Evolutionary conservation across 2,113 vertebrate species (phyloP).

Genomic region (Mormyrus lacerda): DNA sequence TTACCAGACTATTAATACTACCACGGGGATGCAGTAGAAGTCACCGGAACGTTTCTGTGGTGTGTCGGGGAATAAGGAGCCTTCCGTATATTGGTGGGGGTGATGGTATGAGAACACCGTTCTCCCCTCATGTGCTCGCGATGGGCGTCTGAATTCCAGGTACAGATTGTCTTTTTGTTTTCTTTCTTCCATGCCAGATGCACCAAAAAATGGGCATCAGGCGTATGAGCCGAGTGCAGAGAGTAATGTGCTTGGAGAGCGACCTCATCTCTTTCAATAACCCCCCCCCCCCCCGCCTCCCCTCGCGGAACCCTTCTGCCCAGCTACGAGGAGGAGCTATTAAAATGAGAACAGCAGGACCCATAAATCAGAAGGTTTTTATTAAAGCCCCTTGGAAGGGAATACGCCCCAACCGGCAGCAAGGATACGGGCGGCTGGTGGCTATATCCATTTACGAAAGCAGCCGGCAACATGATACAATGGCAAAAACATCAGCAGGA

Average conservation of each 20-base stretch:
- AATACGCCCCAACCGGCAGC: neutral
- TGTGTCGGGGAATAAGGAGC: neutral
- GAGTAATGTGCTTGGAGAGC: neutral
- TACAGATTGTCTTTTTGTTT: neutral
- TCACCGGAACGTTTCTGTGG: neutral
- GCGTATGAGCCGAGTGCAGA: neutral
- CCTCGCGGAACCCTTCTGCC: slow-evolving; percentile 5
- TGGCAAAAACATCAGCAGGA: neutral
- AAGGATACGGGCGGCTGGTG: slow-evolving; percentile 1
- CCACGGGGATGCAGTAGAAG: neutral
- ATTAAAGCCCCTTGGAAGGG: slow-evolving; percentile 33
- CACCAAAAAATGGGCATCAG: neutral
- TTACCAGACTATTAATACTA: neutral
- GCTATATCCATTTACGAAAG: slow-evolving; percentile 3
- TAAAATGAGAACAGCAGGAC: slow-evolving; percentile 16
- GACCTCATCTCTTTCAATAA: slow-evolving; percentile 30
- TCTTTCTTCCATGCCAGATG: neutral
- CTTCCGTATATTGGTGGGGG: neutral
- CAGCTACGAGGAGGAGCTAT: slow-evolving; percentile 27
- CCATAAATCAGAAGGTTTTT: slow-evolving; percentile 38
- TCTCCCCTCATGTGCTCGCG: neutral
- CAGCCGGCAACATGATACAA: neutral
- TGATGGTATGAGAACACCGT: neutral
- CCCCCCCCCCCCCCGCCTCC: slow-evolving; percentile 9
- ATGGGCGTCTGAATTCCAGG: neutral